Conservation (phyloP, 2,113 vertebrate species). For the Phyllostomus discolor region DNA sequence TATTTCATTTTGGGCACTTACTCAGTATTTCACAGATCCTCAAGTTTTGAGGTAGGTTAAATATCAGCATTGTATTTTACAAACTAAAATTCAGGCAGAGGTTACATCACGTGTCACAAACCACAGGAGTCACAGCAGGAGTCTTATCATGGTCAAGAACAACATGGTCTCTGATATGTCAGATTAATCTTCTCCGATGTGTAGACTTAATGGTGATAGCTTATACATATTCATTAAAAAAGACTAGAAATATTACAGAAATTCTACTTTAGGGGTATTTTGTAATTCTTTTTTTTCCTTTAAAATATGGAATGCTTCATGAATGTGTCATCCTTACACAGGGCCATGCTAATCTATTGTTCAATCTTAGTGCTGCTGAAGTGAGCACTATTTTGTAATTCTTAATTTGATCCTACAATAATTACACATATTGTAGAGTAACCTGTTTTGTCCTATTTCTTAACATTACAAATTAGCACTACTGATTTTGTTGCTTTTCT, state of each 20-base stretch:
- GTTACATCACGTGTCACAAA: neutral
- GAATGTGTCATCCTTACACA: neutral
- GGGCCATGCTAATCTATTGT: neutral
- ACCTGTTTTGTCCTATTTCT: neutral
- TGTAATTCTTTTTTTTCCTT: neutral
- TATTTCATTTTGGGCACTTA: constrained; percentile 66
- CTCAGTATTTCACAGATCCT: constrained; percentile 67
- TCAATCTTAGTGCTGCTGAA: neutral
- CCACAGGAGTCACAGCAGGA: neutral
- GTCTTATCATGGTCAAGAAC: neutral
- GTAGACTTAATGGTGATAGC: neutral
- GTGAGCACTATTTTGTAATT: neutral
- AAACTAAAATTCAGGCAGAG: constrained; percentile 36
- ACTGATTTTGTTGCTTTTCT: constrained; percentile 10
- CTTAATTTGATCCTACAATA: neutral
- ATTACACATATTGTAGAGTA: neutral
- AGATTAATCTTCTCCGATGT: neutral
- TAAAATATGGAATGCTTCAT: neutral
- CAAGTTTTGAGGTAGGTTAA: constrained; percentile 73
- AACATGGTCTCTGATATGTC: neutral
- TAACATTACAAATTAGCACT: constrained; percentile 2
- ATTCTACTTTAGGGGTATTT: neutral
- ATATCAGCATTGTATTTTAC: constrained; percentile 43
- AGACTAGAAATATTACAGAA: neutral
- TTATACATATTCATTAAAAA: neutral